Evolutionary conservation across 2,113 vertebrate genomes (phyloP), one percentile per base, ranked within the genome.

Genomic region (Paedocypris sp.): DNA sequence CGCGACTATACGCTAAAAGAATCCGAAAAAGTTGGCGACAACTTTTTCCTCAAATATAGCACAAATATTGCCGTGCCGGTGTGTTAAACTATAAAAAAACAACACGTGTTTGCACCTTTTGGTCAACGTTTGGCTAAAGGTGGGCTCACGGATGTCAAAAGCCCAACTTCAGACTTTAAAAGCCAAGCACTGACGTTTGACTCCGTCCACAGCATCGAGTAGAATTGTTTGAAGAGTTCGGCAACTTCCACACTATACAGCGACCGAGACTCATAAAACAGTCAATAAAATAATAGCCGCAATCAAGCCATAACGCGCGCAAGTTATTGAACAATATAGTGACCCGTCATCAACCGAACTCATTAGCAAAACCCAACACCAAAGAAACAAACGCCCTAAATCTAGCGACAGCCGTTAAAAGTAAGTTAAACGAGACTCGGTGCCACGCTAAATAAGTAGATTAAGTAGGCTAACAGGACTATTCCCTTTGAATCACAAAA

Each of bases 401-500:
- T 16, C 25, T 20, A 42, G 53, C n/a, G 25, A 19, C 38, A 12
- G 23, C 6, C 36, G 16, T 23, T 28, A 26, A 41, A 6, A 2
- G 11, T 11, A 13, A 25, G 39, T 58, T 41, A 19, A 41, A 28
- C 19, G 28, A 18, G 25, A 4, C n/a, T 41, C 29, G 45, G 23
- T 13, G 22, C 38, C 47, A 54, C 41, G 25, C 49, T n/a, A n/a
- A n/a, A n/a, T n/a, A n/a, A n/a, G n/a, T n/a, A n/a, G n/a, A 29
- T 43, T 39, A 52, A 22, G 31, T 33, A 46, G 23, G 16, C 47
- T 7, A 57, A 16, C 36, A 26, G 54, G 50, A 53, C 51, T 38
- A 47, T 52, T 48, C 43, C 36, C 35, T 28, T 6, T 12, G 22
- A 43, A 48, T 48, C 10, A 38, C 2, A 58, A 66, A 58, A 51